Percentiles rank a stretch among this genome's conserved stretches.
These are phyloP conservation scores for Tillus elongatus DNA, from an alignment of 2,888 invertebrate genomes.

Conservation along the genomic window DNA sequence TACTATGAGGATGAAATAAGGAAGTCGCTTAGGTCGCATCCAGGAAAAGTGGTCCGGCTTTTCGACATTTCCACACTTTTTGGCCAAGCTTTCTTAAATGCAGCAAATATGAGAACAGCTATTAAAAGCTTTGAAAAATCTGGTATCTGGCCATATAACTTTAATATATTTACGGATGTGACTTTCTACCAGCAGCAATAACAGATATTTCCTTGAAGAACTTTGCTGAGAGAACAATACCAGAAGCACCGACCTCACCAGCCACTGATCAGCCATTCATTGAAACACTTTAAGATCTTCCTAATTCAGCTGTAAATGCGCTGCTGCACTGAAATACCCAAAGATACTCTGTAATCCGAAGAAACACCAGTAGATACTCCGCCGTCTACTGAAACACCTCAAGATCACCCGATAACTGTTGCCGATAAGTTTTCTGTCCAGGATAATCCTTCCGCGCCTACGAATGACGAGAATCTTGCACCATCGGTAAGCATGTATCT, in stretches of 20 bases:
- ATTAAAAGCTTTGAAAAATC: conserved; percentile 24
- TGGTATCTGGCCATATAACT: conserved; percentile 5
- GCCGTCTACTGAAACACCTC: not conserved
- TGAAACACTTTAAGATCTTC: no score
- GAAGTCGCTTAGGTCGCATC: conserved; percentile 23
- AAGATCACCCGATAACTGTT: no score
- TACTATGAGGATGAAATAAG: conserved; percentile 23
- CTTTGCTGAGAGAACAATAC: conserved; percentile 7
- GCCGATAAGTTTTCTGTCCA: no score
- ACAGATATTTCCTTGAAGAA: conserved; percentile 6
- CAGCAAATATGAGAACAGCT: conserved; percentile 24
- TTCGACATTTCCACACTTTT: conserved; percentile 21
- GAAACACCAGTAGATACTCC: not conserved
- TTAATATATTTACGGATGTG: conserved; percentile 6
- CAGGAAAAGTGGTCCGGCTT: conserved; percentile 25
- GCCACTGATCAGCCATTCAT: no score
- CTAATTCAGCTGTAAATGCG: no score
- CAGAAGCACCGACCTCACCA: no score
- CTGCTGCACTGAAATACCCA: not conserved
- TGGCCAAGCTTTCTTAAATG: conserved; percentile 23
- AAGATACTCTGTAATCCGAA: not conserved
- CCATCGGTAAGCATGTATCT: no score
- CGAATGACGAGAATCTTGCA: no score
- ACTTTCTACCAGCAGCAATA: conserved; percentile 7
- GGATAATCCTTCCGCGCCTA: no score